Percentiles rank a stretch among this genome's conserved stretches.
phyloP scores from a whole-genome alignment of 2,113 vertebrate species.

The Eulacestoma nigropectus region DNA sequence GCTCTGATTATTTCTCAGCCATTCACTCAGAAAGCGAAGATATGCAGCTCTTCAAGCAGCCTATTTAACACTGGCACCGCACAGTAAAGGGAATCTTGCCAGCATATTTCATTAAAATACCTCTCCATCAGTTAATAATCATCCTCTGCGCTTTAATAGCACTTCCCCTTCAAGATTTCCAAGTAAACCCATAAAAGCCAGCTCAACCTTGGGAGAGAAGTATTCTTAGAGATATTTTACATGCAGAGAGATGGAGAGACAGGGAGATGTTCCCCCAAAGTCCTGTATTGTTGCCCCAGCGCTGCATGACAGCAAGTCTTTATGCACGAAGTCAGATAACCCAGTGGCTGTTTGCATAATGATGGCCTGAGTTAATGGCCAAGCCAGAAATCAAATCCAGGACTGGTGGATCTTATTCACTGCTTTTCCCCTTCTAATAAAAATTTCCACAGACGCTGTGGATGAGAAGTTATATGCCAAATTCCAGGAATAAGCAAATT shows the following conservation, averaged over 20 bases:
- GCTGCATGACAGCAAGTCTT: neutral
- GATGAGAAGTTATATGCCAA: neutral
- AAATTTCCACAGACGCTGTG: neutral
- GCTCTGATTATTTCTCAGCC: neutral
- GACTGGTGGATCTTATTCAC: neutral
- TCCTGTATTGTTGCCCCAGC: neutral
- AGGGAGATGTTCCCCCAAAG: neutral
- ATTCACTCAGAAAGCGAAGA: neutral
- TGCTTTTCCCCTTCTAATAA: neutral
- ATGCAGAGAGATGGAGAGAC: neutral
- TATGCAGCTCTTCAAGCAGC: neutral
- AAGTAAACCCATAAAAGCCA: conserved; percentile 25
- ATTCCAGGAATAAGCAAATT: conserved; percentile 4
- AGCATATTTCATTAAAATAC: conserved; percentile 48
- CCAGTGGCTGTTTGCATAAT: neutral
- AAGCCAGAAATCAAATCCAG: neutral
- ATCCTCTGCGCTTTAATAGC: neutral
- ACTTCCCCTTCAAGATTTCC: neutral
- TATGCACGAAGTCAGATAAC: neutral
- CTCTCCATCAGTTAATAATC: conserved; percentile 31
- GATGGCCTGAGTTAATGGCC: neutral
- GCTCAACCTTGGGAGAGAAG: neutral
- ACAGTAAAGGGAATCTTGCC: conserved; percentile 5
- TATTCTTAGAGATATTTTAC: neutral
- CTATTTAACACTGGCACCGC: neutral